Evolutionary conservation across 2,888 invertebrate species (phyloP).

Genomic region (Erynnis tages): DNA sequence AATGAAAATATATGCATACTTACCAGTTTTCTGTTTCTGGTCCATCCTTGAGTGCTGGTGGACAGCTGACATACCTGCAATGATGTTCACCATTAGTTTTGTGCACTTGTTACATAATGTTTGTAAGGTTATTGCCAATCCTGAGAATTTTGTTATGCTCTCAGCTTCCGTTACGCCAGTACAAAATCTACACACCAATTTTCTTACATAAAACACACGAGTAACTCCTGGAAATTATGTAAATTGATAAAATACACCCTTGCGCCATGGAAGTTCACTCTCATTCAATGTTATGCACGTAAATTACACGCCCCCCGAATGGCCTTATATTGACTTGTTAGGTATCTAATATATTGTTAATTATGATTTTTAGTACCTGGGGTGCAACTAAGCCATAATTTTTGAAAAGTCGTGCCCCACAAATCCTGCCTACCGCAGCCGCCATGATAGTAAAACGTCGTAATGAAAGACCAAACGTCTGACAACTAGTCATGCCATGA

Average conservation of each 20-base stretch:
- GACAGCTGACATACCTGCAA: constrained; percentile 89
- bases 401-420: constrained; percentile 91
- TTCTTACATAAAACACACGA: constrained; percentile 39
- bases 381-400: constrained; percentile 85
- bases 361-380: constrained; percentile 83
- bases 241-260: constrained; percentile 58
- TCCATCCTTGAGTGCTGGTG: constrained; percentile 88
- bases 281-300: constrained; percentile 40
- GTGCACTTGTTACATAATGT: constrained; percentile 77
- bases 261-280: constrained; percentile 45
- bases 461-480: constrained; percentile 63
- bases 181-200: constrained; percentile 38
- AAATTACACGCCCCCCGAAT: constrained; percentile 44
- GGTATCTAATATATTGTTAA: constrained; percentile 3
- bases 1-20: constrained; percentile 49
- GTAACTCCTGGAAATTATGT: constrained; percentile 36
- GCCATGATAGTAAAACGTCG: constrained; percentile 89
- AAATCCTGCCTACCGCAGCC: constrained; percentile 93
- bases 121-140: constrained; percentile 71
- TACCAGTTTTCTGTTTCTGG: constrained; percentile 89
- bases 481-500: constrained; percentile 49
- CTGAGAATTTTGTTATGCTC: constrained; percentile 46
- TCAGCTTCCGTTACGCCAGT: constrained; percentile 31
- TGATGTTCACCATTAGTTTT: constrained; percentile 64
- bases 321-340: constrained; percentile 18